phyloP scores from a whole-genome alignment of 2,797 vertebrate species.

The Catamblyrhynchus diadema region DNA sequence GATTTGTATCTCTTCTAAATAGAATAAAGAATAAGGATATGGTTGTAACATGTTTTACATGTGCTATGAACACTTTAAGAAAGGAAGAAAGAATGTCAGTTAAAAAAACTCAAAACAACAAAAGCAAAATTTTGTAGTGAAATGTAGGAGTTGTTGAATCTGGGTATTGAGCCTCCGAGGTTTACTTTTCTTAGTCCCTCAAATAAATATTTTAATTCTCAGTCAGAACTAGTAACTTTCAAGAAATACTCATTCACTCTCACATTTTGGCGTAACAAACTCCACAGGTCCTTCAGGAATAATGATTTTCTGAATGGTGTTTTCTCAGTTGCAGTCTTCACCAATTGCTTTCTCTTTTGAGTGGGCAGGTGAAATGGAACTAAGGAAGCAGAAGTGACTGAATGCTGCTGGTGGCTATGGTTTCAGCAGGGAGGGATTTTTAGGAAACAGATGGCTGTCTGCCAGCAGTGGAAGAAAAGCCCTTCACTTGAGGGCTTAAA shows the following conservation, averaged over 20 bases:
- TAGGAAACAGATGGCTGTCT: neutral
- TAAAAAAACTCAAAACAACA: neutral
- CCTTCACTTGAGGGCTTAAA: neutral
- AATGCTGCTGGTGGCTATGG: neutral
- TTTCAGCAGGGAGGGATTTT: neutral
- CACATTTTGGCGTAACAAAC: neutral
- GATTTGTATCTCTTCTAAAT: constrained; percentile 16
- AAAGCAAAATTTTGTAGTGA: neutral
- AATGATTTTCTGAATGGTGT: neutral
- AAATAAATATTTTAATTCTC: neutral
- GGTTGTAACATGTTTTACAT: neutral
- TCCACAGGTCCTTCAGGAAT: neutral
- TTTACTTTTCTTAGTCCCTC: neutral
- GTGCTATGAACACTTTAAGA: neutral
- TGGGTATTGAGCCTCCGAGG: neutral
- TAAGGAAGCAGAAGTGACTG: constrained; percentile 32
- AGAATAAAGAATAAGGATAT: neutral
- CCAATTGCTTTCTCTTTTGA: constrained; percentile 3
- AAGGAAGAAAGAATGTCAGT: neutral
- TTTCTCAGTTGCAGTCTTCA: neutral
- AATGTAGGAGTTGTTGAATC: neutral
- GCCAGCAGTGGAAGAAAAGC: neutral
- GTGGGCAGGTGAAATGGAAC: neutral
- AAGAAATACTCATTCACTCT: neutral
- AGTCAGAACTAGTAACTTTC: neutral